phyloP scores from a whole-genome alignment of 2,888 invertebrate genomes.

The Hirtodrosophila histrioides region DNA sequence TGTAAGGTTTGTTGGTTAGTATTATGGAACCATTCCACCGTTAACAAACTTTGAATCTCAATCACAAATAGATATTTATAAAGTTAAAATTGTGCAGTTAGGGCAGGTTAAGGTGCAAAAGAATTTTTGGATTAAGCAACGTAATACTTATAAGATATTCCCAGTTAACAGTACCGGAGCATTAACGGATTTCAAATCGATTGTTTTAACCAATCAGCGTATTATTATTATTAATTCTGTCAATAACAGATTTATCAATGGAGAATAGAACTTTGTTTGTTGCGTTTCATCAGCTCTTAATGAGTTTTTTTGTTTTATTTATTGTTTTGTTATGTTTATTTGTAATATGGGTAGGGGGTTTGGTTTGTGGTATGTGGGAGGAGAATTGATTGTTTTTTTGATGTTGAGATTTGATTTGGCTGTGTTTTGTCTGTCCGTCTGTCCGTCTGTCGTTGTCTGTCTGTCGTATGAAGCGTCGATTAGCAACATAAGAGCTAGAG shows the following conservation, averaged over 20 bases:
- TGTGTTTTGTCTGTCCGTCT: too few relatives aligned
- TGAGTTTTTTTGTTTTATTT: not conserved
- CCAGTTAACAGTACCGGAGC: conserved; percentile 3
- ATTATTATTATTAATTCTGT: conserved; percentile 5
- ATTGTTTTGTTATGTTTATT: not conserved
- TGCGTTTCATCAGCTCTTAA: not conserved
- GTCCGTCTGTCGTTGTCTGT: too few relatives aligned
- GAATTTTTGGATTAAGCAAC: not conserved
- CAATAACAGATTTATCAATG: not conserved
- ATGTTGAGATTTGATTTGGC: too few relatives aligned
- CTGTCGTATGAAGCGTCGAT: too few relatives aligned
- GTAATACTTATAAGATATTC: not conserved
- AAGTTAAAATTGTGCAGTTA: conserved; percentile 16
- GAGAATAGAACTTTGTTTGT: conserved; percentile 2
- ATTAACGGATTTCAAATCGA: conserved; percentile 12
- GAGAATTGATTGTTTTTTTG: too few relatives aligned
- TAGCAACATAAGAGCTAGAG: too few relatives aligned
- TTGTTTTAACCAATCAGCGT: conserved; percentile 7
- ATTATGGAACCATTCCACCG: too few relatives aligned
- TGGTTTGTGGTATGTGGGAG: too few relatives aligned
- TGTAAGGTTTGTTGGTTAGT: too few relatives aligned
- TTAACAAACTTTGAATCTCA: not conserved
- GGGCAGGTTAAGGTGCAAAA: conserved; percentile 23
- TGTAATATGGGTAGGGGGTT: too few relatives aligned
- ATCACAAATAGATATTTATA: not conserved